Evolutionary conservation across 2,113 vertebrate species (phyloP), one percentile per base, ranked within the genome.

Genomic region (Neoarius graeffei): DNA sequence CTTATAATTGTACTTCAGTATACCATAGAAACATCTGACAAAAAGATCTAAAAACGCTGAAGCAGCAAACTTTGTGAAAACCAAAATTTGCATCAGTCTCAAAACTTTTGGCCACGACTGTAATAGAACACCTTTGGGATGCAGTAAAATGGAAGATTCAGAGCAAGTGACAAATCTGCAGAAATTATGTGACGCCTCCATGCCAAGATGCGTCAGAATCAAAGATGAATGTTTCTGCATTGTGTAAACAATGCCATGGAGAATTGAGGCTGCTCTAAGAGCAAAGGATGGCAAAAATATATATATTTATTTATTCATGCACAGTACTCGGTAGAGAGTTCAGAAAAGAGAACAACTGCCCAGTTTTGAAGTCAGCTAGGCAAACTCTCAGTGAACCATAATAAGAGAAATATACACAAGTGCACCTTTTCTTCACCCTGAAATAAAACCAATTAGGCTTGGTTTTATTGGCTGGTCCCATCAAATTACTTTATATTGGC

Each of bases 321-420:
- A 79, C 7, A 52, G 48, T 13, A 25, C 42, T 76, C 8, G 25
- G 1, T 25, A 54, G 23, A 74, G 35, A n/a, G 71, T 19, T 73
- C 30, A 48, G 71, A 42, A 74, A 77, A 23, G 25, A 13, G 27
- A 35, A 13, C 52, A 42, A 73, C 19, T 71, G 83, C n/a, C 48
- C 50, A 57, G 66, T 84, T 30, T 84, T 71, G 57, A 57, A n/a
- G 59, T 59, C 35, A 54, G 19, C 67, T 57, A 19, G 30, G 54
- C 67, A 74, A 71, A 59, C 71, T 85, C 54, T 64, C 42, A 42
- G 79, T 93, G 91, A 91, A 92, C 90, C 91, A 91, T 89, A 93
- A 93, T 92, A 90, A 91, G 10, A 86, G 84, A 89, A 93, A 85
- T 91, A 92, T 91, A 90, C 59, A 91, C 64, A 92, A 84, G 64